Base-by-base conservation (phyloP, 2,113 vertebrate genomes). In the Isurus oxyrinchus region DNA sequence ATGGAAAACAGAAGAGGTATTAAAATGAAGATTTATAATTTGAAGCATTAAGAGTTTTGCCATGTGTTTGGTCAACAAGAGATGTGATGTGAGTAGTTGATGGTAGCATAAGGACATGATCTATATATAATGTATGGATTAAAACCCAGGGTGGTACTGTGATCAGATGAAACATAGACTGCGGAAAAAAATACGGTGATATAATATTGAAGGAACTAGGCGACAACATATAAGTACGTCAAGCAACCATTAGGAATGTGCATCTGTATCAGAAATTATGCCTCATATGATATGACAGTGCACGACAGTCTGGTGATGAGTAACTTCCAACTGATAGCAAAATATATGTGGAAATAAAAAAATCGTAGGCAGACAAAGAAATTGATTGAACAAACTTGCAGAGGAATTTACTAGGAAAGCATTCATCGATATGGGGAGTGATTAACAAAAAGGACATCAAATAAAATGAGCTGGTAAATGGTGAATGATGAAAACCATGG, bases 11-110 rank as follows among this genome's bases (percentile, higher is more conserved):
- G 13, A 59, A 93, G 57, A 40, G n/a, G 25, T 59, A 11, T 59
- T 90, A 57, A 90, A 66, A 63, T 63, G 7, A 94, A 94, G 90
- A 66, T 63, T 63, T 94, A 94, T 66, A 13, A 94, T 66, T 94
- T 63, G 55, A 59, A 57, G 55, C 27, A 59, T 59, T 59, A 59
- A 8, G 27, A 55, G 25, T 14, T 90, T 94, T 94, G 59, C 66
- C 61, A 63, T 10, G 16, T 94, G n/a, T 44, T 94, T 93, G 90
- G 59, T 93, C 90, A 93, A n/a, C 59, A 16, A 40, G 57, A 21
- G 31, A 59, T 19, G 14, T 61, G 57, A 93, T 31, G 2, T n/a
- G 59, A 63, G 66, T 63, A 94, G 21, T 94, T 19, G 90, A 40
- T 94, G 35, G 16, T 2, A 49, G 21, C 40, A 76, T 84, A 84